Evolutionary conservation across 2,113 vertebrate species (phyloP), one percentile per base, ranked within the genome.

Genomic region (Cyphomyrus plagiostoma): DNA sequence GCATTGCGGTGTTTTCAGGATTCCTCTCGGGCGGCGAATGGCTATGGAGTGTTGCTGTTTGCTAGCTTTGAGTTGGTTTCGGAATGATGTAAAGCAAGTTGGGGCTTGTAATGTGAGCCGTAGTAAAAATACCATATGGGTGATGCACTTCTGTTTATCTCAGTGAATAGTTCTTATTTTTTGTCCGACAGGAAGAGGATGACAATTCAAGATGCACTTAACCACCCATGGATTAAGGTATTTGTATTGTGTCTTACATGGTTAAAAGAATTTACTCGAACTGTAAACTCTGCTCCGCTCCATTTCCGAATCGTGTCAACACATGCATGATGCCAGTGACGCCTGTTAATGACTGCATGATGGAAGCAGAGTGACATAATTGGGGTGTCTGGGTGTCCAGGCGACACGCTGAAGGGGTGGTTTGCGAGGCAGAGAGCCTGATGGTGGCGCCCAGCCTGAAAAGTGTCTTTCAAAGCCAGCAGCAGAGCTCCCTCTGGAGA

Each of bases 161-260:
- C 74, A 21, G 21, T 50, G 9, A 62, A 77, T 35, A 74, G 56
- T 87, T 4, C 88, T 85, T 83, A 10, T 88, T 92, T 89, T 90
- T 93, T 90, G 58, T n/a, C 39, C 93, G 95, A 90, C 88, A 99
- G 98, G 95, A 99, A 98, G 91, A 95, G 98, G 2, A 95, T 99
- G 90, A 97, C 96, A 0, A 98, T 99, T 91, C 95, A 97, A 93
- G 97, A 98, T 88, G 97, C 98, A 66, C 95, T 98, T 48, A 95
- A 95, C 82, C 98, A 99, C 90, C 97, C 97, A 0, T 99, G 98
- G 98, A 99, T 99, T 93, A 98, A 46, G 96, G 98, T 99, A 97
- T 96, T 35, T 93, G 92, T 94, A 92, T 83, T 90, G 89, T 89
- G 90, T 82, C 13, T 89, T 83, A 23, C 87, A 6, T 89, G 62